Conservation (phyloP, 2,797 vertebrate species). For the Rhinella marina region DNA sequence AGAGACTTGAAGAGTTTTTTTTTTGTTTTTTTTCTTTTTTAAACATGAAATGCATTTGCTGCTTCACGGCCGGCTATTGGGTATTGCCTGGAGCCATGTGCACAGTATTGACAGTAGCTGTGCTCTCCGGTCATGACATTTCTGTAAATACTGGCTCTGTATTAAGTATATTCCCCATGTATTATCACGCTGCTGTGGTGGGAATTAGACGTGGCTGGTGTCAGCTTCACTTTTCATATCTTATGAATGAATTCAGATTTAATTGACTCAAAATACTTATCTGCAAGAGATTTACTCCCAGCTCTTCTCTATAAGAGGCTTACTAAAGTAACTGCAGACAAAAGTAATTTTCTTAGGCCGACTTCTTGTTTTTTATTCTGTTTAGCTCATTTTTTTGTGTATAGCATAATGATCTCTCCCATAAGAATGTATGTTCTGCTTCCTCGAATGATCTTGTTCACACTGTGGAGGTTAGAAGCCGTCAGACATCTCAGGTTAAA, state of each 20-base stretch:
- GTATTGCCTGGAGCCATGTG: not conserved
- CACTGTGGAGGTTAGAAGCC: no score
- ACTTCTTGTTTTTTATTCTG: not conserved
- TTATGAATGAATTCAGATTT: not conserved
- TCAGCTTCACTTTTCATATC: not conserved
- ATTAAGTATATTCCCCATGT: not conserved
- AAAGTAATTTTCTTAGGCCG: no score
- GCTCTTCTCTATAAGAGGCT: not conserved
- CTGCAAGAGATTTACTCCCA: slow-evolving; percentile 1
- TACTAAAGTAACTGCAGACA: not conserved
- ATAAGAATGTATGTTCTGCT: no score
- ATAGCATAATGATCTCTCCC: no score
- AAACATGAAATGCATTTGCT: not conserved
- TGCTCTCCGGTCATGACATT: not conserved
- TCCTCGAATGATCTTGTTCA: no score
- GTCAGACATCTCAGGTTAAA: no score
- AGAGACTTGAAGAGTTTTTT: slow-evolving; percentile 10
- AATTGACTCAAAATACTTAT: slow-evolving; percentile 3
- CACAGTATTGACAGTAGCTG: not conserved
- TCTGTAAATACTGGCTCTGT: not conserved
- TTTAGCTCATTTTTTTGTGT: no score
- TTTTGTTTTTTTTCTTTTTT: no score
- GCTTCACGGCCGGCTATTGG: not conserved
- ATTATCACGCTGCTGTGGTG: not conserved
- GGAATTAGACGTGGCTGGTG: not conserved